Percentiles rank a stretch among this genome's conserved stretches.
Conservation (phyloP, 2,797 vertebrate genomes). For the Pempheris klunzingeri region DNA sequence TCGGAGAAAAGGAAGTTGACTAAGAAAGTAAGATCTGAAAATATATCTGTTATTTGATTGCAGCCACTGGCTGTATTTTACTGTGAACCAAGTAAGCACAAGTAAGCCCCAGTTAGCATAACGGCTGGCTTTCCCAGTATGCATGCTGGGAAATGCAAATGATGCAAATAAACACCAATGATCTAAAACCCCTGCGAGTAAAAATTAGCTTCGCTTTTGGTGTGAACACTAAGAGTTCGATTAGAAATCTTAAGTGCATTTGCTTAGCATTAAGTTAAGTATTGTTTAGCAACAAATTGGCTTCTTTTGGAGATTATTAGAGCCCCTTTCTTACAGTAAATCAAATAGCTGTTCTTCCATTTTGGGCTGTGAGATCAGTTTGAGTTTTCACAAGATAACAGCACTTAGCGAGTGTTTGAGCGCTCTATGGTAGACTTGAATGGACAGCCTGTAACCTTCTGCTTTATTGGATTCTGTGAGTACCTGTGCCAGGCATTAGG, state of each 20-base stretch:
- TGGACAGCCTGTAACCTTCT: conserved; percentile 68
- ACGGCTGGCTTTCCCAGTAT: no score
- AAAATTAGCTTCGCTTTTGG: no score
- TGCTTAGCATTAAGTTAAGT: conserved; percentile 4
- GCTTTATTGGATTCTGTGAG: conserved; percentile 70
- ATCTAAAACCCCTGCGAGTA: no score
- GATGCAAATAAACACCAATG: no score
- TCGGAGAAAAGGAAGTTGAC: no score
- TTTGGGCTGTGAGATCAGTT: conserved; percentile 44
- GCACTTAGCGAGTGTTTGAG: conserved; percentile 48
- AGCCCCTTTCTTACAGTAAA: conserved; percentile 21
- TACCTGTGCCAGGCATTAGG: conserved; percentile 63
- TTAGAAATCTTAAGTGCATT: conserved; percentile 12
- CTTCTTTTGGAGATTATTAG: conserved; percentile 14
- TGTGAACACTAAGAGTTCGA: no score
- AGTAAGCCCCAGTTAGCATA: no score
- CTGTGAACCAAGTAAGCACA: no score
- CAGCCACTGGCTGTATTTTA: no score
- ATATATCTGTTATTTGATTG: no score
- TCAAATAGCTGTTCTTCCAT: conserved; percentile 30
- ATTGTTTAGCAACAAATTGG: conserved; percentile 15
- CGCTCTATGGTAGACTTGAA: conserved; percentile 57
- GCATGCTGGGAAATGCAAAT: no score
- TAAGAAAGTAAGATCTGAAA: no score
- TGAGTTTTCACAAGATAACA: conserved; percentile 40